phyloP scores from a whole-genome alignment of 2,797 vertebrate genomes.

The Todus mexicanus region DNA sequence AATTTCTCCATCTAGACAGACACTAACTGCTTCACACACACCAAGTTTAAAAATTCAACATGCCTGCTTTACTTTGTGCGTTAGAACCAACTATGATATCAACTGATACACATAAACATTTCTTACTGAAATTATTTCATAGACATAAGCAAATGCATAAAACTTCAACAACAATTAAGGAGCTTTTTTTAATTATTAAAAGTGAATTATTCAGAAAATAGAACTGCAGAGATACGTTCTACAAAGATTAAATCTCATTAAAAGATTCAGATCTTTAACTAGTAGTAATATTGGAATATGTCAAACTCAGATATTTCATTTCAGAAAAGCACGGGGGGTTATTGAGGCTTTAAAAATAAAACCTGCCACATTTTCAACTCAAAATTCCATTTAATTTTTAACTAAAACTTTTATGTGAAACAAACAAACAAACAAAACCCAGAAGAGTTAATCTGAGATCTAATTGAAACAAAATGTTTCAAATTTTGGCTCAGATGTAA shows the following conservation, averaged over 20 bases:
- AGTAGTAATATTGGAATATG: not conserved
- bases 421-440: not conserved
- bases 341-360: not conserved
- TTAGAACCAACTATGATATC: not conserved
- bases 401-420: not conserved
- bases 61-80: not conserved
- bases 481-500: not conserved
- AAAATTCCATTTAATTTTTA: not conserved
- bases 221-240: not conserved
- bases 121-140: not conserved
- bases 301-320: not conserved
- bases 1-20: not conserved
- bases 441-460: not conserved
- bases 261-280: not conserved
- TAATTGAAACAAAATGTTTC: not conserved
- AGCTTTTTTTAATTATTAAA: not conserved
- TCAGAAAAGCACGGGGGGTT: not conserved
- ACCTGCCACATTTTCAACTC: not conserved
- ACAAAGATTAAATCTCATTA: not conserved
- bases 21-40: not conserved
- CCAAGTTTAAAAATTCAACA: not conserved
- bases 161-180: not conserved
- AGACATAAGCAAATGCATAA: not conserved
- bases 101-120: not conserved
- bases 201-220: not conserved